Conservation (phyloP, 2,797 vertebrate genomes). For the Oreochromis grahami region DNA sequence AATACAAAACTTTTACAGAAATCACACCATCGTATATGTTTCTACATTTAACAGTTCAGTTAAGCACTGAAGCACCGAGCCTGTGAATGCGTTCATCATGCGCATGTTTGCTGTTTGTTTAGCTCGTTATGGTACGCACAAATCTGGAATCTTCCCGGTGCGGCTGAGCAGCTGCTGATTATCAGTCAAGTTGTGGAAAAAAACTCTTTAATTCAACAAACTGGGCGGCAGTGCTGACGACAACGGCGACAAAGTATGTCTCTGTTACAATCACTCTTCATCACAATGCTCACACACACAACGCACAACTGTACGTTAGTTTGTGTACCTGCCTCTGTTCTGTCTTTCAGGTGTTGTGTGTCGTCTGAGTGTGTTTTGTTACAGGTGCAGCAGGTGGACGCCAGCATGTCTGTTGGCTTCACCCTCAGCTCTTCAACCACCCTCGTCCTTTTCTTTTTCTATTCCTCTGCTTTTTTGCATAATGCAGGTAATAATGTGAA, state of each 20-base stretch:
- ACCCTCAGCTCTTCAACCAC: not conserved
- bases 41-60: not conserved
- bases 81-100: not conserved
- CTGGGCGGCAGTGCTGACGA: no score
- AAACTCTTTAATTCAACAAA: not conserved
- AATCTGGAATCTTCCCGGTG: not conserved
- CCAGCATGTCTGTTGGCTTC: not conserved
- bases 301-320: not conserved
- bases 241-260: not conserved
- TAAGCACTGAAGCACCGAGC: not conserved
- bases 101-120: not conserved
- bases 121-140: not conserved
- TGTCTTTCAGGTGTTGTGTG: not conserved
- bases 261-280: not conserved
- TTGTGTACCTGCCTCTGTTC: not conserved
- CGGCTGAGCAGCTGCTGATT: not conserved
- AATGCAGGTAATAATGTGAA: not conserved
- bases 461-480: not conserved
- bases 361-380: not conserved
- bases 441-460: not conserved
- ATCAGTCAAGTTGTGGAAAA: not conserved
- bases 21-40: not conserved
- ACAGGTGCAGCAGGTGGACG: not conserved
- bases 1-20: not conserved
- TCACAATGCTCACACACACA: not conserved